A percentile compares a stretch with the other conserved stretches of the same genome.
Evolutionary conservation across 2,113 vertebrate genomes (phyloP).

Genomic region (Rhynchopsitta pachyrhyncha): DNA sequence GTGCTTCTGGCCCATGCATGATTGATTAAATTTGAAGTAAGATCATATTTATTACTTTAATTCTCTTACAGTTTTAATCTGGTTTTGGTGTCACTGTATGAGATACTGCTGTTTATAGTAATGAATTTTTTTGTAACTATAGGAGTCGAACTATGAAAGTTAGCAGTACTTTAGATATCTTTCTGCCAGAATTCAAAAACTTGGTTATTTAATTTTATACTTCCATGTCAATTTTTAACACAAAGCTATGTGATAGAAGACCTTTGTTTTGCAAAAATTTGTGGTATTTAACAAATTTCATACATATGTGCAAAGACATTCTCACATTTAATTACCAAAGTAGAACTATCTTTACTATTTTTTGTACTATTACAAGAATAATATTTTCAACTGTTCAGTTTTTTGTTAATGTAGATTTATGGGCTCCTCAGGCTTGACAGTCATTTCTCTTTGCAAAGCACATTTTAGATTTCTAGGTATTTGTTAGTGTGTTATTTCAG

Average conservation of each 20-base stretch:
- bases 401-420: background rate
- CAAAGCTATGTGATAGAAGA: background rate
- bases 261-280: background rate
- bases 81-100: background rate
- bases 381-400: background rate
- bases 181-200: background rate
- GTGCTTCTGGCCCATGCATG: background rate
- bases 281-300: background rate
- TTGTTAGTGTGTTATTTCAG: background rate
- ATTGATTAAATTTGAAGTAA: background rate
- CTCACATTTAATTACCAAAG: background rate
- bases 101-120: background rate
- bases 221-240: background rate
- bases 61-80: background rate
- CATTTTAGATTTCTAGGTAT: background rate
- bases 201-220: background rate
- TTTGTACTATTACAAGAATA: background rate
- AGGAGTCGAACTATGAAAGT: background rate
- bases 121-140: background rate
- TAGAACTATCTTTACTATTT: background rate
- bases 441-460: background rate
- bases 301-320: background rate
- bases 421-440: background rate
- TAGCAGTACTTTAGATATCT: background rate
- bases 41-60: background rate